Evolutionary conservation across 2,797 vertebrate genomes (phyloP).

Genomic region (Miichthys miiuy): DNA sequence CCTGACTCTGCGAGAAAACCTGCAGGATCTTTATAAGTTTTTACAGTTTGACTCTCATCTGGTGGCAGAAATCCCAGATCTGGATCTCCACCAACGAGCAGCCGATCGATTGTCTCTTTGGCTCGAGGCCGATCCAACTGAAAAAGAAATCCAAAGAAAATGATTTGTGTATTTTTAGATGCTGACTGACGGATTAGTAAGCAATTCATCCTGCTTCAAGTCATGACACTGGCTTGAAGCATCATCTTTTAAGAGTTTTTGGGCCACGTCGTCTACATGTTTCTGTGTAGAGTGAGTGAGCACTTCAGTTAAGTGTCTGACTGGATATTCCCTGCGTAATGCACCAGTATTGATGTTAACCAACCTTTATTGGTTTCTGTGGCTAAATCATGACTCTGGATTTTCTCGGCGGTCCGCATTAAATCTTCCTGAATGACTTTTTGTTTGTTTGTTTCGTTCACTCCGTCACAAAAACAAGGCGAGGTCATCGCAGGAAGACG

Average conservation of each 20-base stretch:
- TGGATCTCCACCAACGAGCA: slow-evolving; percentile 4
- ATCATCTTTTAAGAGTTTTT: no score
- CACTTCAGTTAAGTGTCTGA: no score
- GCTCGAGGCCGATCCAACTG: neutral
- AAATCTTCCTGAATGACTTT: neutral
- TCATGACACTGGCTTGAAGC: no score
- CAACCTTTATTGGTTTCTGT: no score
- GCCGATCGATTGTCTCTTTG: neutral
- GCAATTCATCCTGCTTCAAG: no score
- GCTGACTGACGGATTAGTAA: no score
- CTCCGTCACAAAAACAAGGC: neutral
- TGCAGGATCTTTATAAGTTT: neutral
- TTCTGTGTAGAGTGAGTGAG: no score
- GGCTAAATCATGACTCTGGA: no score
- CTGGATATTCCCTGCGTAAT: neutral
- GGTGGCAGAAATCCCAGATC: neutral
- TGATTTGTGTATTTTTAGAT: neutral
- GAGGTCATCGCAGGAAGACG: neutral
- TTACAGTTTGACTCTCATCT: neutral
- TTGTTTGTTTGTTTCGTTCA: neutral
- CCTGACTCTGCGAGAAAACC: neutral
- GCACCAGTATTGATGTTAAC: neutral
- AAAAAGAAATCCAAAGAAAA: neutral
- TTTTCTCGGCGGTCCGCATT: neutral
- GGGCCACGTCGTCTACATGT: no score